Conservation (phyloP, 2,113 vertebrate species). For the Rhipidura dahli region DNA sequence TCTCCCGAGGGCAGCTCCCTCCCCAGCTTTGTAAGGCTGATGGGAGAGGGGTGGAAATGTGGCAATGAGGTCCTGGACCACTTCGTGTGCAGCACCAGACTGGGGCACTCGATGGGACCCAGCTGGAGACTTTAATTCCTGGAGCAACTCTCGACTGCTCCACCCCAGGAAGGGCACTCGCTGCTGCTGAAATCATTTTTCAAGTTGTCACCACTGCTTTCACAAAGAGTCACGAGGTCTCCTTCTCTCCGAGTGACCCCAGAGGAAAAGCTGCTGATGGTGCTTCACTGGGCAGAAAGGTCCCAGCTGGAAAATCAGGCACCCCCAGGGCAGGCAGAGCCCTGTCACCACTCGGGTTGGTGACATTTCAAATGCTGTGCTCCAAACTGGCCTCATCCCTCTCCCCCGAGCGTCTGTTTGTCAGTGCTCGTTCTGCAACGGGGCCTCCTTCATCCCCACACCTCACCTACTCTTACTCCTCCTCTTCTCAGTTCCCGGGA, state of each 20-base stretch:
- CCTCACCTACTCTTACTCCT: background rate
- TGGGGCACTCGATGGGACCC: background rate
- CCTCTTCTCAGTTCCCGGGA: background rate
- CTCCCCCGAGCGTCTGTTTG: background rate
- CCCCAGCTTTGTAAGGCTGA: background rate
- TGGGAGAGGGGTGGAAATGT: background rate
- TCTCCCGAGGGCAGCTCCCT: background rate
- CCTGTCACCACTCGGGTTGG: background rate
- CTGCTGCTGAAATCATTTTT: conserved; percentile 30
- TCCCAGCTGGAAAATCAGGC: background rate
- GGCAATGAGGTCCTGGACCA: background rate
- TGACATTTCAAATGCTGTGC: background rate
- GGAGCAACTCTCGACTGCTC: background rate
- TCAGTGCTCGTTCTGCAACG: background rate
- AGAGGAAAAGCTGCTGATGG: background rate
- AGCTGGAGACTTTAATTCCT: conserved; percentile 6
- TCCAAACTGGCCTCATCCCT: background rate
- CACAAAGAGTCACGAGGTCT: background rate
- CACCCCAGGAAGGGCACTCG: conserved; percentile 14
- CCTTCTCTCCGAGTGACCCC: background rate
- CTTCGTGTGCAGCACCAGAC: background rate
- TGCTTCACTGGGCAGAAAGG: background rate
- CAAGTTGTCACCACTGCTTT: conserved; percentile 28
- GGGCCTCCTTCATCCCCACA: background rate
- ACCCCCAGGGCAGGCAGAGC: background rate